Evolutionary conservation across 53 echinoderm and acorn worm genomes (phyloP), one percentile per base, ranked within the genome.

Genomic region (Hippasteria phrygiana): DNA sequence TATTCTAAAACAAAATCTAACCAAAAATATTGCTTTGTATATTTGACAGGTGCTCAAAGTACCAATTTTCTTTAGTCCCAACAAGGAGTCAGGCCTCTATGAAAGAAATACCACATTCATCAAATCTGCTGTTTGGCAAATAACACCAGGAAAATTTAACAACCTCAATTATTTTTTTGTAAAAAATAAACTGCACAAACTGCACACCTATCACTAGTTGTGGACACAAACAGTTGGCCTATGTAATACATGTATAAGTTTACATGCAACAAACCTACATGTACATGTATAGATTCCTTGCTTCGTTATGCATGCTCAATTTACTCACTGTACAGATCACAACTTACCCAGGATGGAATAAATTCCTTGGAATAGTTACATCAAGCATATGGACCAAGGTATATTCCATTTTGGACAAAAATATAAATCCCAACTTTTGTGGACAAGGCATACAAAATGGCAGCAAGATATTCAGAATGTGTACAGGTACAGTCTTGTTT

Each of bases 291-390:
- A 18, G n/a, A 26, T 20, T 59, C 59, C n/a, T 59, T 18, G 59
- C 59, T 59, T 24, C 59, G 26, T 59, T 59, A 59, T 59, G 59
- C 59, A 59, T 7, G 59, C 59, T 59, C 59, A 59, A 59, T 59
- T 59, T 59, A 59, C n/a, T 24, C 26, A 18, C 3, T 17, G n/a
- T 2, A 59, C n/a, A 59, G n/a, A 59, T 26, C 0, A 18, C 59
- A 59, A 59, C 59, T 59, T 59, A 59, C 59, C 59, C 59, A 59
- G 51, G 16, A 8, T 7, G 26, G 59, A 24, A 59, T 2, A 10
- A 20, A 16, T 16, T 16, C 17, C 55, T 16, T 20, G 2, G 16
- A 55, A 24, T 9, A 26, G 26, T 24, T 8, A 59, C 59, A 59
- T 18, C 59, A 59, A 17, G 59, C 26, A 3, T 24, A 59, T 3